Evolutionary conservation across 2,113 vertebrate species (phyloP).

Genomic region (Carlito syrichta): DNA sequence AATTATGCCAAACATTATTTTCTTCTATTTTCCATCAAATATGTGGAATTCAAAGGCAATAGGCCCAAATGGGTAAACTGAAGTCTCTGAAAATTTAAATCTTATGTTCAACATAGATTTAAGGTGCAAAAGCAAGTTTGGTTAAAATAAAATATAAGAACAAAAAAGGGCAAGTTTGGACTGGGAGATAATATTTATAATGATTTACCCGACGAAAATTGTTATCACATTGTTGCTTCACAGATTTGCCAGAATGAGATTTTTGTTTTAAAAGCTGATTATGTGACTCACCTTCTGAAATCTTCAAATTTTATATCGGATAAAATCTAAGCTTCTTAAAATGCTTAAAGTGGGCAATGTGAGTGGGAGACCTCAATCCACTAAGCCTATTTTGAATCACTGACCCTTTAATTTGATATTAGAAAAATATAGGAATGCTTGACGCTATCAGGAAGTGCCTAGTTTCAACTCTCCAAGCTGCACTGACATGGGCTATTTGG

Average conservation of each 20-base stretch:
- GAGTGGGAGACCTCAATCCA: not conserved
- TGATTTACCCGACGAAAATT: not conserved
- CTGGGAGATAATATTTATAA: not conserved
- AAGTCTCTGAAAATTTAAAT: not conserved
- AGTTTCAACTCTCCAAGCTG: not conserved
- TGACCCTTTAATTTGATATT: no score
- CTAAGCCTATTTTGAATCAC: not conserved
- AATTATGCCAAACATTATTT: not conserved
- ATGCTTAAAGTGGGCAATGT: not conserved
- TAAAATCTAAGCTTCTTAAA: not conserved
- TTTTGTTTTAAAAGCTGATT: not conserved
- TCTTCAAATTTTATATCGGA: not conserved
- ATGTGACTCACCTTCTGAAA: not conserved
- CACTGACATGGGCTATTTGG: not conserved
- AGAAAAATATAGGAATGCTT: not conserved
- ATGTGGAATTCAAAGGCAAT: not conserved
- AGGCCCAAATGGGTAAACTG: not conserved
- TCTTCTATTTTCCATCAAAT: not conserved
- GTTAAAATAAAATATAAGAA: no score
- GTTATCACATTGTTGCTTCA: not conserved
- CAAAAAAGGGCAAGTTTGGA: no score
- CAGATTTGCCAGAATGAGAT: not conserved
- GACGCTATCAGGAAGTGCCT: not conserved
- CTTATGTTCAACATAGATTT: not conserved
- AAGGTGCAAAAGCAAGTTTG: not conserved